These are phyloP conservation scores for Apogon talboti DNA, from an alignment of 2,797 vertebrate species.

Conservation along the genomic window DNA sequence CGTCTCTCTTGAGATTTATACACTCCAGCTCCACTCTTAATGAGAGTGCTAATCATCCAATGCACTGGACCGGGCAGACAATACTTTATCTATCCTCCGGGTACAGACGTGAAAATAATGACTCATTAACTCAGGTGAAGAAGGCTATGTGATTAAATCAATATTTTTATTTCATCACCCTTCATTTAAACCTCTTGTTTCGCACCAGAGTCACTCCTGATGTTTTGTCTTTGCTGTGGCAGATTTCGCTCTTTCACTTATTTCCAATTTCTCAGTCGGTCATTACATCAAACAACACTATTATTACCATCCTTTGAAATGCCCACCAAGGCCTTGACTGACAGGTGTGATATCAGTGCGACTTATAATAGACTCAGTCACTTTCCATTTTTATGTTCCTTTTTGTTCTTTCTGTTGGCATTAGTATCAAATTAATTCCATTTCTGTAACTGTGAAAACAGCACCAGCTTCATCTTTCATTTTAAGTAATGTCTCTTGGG, in stretches of 20 bases:
- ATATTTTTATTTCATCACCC: conserved; percentile 52
- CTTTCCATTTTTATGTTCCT: background rate
- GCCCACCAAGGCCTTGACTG: background rate
- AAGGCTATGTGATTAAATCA: conserved; percentile 62
- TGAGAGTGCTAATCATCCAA: conserved; percentile 73
- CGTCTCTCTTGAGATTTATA: conserved; percentile 63
- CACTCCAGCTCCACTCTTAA: conserved; percentile 68
- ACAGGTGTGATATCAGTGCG: background rate
- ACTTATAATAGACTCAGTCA: conserved; percentile 21
- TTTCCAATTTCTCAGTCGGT: conserved; percentile 31
- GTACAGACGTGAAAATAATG: conserved; percentile 63
- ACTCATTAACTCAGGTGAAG: conserved; percentile 67
- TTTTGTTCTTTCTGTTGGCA: background rate
- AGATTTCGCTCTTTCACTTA: background rate
- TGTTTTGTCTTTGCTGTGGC: background rate
- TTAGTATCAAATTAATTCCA: background rate
- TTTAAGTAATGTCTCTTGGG: background rate
- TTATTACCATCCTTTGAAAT: conserved; percentile 8
- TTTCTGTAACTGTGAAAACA: background rate
- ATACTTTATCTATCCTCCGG: conserved; percentile 68
- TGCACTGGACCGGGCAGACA: conserved; percentile 64
- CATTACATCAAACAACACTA: background rate
- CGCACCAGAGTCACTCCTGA: background rate
- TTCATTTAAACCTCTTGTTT: conserved; percentile 41
- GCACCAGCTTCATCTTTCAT: background rate